phyloP scores from a whole-genome alignment of 2,888 invertebrate genomes.

The Dromius quadrimaculatus region DNA sequence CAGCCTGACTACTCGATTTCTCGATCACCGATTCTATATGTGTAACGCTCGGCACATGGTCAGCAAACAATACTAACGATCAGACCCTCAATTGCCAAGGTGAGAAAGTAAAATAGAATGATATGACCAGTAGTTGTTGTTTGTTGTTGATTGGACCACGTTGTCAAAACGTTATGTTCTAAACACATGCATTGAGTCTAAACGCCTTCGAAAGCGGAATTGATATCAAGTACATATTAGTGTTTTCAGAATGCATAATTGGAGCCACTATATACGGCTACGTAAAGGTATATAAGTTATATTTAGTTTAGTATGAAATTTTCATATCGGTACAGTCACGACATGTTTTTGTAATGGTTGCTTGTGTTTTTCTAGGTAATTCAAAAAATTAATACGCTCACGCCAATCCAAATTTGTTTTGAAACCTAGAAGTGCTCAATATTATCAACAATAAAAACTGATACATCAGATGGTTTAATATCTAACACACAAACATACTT shows the following conservation, averaged over 20 bases:
- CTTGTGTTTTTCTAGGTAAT: slow-evolving; percentile 1
- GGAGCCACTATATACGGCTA: no score
- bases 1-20: no score
- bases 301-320: slow-evolving; percentile 16
- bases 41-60: not conserved
- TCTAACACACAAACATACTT: no score
- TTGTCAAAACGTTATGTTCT: slow-evolving; percentile 11
- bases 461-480: no score
- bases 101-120: slow-evolving; percentile 21
- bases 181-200: no score
- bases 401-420: no score
- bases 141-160: slow-evolving; percentile 2
- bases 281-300: no score
- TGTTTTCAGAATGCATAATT: no score
- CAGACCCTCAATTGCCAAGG: not conserved
- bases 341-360: slow-evolving; percentile 20
- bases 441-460: no score
- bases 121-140: not conserved
- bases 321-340: slow-evolving; percentile 23
- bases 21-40: not conserved
- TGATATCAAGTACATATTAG: no score
- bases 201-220: no score
- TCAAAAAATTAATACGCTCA: slow-evolving; percentile 16
- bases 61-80: not conserved
- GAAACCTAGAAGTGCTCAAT: no score